Base-by-base conservation (phyloP, 2,888 invertebrate genomes). In the Troides helena region DNA sequence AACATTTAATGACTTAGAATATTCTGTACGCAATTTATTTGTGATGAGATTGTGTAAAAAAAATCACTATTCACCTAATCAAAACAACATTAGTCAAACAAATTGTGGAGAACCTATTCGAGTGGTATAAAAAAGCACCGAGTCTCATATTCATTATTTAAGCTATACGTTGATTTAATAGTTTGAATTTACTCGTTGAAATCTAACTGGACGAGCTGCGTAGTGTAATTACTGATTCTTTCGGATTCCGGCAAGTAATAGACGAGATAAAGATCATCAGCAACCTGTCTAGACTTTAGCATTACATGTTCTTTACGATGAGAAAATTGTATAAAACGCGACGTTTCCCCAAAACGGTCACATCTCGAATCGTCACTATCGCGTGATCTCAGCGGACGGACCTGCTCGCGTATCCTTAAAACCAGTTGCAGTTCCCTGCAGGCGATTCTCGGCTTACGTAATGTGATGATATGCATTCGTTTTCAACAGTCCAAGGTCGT, bases 351-450 rank as follows among this genome's bases (percentile, higher is more conserved):
- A 72, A 77, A 78, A 80, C 58, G 80, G 72, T 50, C 67, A 74
- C 76, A 75, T 75, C 74, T 72, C 76, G 76, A 74, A 78, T 75
- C 70, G 67, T 74, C 72, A 70, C 80, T 81, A 81, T 84, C 82
- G 72, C 71, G 72, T 59, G 77, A 86, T 85, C 82, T 82, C 80
- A 81, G 80, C 82, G 84, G 83, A 81, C 80, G 76, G 77, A 82
- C 81, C 79, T 76, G 83, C 78, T 80, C 76, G 76, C 76, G 77
- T 76, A 76, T 81, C 76, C 72, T 80, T 73, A 77, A 85, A 87
- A 89, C 87, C 85, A 85, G 88, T 88, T 89, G 87, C 88, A 88
- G 81, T 79, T 74, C 77, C 82, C 79, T 87, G 85, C 85, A 88
- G 83, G 82, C 84, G 71, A 84, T 83, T 81, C 81, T 80, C 77